These are phyloP conservation scores for Bombus breviceps DNA, from an alignment of 1,140 invertebrate species.

Conservation along the genomic window DNA sequence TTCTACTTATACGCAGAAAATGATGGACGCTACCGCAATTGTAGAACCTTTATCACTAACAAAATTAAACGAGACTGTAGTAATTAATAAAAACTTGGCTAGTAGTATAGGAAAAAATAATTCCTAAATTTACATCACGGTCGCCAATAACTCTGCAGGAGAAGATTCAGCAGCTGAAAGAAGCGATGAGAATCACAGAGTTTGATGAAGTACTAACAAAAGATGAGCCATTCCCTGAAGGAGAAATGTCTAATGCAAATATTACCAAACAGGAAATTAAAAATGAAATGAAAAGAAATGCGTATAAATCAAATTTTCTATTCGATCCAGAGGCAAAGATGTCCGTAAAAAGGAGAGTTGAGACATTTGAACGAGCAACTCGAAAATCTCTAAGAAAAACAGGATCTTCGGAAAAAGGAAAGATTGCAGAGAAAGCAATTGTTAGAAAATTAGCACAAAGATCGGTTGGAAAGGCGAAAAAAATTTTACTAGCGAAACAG, in stretches of 20 bases:
- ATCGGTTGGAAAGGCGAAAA: slow-evolving; percentile 56
- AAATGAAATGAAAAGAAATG: slow-evolving; percentile 68
- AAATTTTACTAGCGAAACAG: no score
- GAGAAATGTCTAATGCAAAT: slow-evolving; percentile 47
- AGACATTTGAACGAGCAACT: no score
- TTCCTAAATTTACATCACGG: neutral
- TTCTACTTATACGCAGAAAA: slow-evolving; percentile 51
- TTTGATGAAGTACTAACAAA: slow-evolving; percentile 75
- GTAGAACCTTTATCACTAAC: slow-evolving; percentile 64
- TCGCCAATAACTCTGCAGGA: slow-evolving; percentile 13
- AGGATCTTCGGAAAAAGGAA: no score
- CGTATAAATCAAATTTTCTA: slow-evolving; percentile 77
- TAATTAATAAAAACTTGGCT: slow-evolving; percentile 38
- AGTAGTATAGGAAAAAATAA: slow-evolving; percentile 3
- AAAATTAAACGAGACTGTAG: slow-evolving; percentile 70
- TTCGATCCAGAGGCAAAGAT: no score
- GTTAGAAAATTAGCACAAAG: slow-evolving; percentile 42
- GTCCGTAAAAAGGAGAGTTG: no score
- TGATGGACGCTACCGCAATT: slow-evolving; percentile 73
- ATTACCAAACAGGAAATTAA: slow-evolving; percentile 40
- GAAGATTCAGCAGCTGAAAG: slow-evolving; percentile 41
- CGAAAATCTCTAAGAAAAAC: no score
- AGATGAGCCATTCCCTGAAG: slow-evolving; percentile 77
- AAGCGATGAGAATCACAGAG: slow-evolving; percentile 32
- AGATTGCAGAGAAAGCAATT: no score